Evolutionary conservation across 2,113 vertebrate species (phyloP), one percentile per base, ranked within the genome.

Genomic region (Atlantisia rogersi): DNA sequence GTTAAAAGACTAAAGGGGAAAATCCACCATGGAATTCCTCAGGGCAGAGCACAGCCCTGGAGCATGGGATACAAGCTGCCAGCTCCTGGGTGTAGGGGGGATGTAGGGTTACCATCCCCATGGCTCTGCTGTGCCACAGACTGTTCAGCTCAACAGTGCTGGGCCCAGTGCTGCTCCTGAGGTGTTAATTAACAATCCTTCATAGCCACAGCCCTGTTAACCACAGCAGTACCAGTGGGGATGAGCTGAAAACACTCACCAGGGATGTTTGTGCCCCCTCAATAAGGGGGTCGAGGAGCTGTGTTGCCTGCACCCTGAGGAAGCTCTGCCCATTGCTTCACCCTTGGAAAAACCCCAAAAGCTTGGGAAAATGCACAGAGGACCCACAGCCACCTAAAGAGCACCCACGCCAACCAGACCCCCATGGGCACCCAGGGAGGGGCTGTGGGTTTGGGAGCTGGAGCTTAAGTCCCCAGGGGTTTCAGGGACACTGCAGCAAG

Each of bases 251-350:
- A 4, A 31, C 8, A 1, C 13, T 17, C 11, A 3, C 26, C 20
- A 60, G 55, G 25, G 35, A 19, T 31, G 60, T 65, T 56, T 6
- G 35, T 5, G 44, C n/a, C 46, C 65, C 31, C 48, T 69, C 44
- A 64, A 18, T 1, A 1, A 0, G 22, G 10, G 0, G 6, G 32
- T 9, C 7, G 31, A 68, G 37, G 42, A 18, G 50, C 35, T 37
- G 42, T 55, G 9, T 50, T 48, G 53, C 29, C 39, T 11, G 22
- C n/a, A 24, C 46, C 28, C 4, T 0, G 1, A 21, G 39, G 22
- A 86, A 74, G 17, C 26, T 82, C 68, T 83, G 28, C 55, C 28
- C 48, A 15, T 26, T 3, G 1, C 21, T 67, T 50, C 26, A 26
- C 5, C 15, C 12, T 31, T 44, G 87, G 48, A 40, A 67, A 21